phyloP scores from a whole-genome alignment of 2,113 vertebrate species.

The Rhegmatorhina hoffmannsi region DNA sequence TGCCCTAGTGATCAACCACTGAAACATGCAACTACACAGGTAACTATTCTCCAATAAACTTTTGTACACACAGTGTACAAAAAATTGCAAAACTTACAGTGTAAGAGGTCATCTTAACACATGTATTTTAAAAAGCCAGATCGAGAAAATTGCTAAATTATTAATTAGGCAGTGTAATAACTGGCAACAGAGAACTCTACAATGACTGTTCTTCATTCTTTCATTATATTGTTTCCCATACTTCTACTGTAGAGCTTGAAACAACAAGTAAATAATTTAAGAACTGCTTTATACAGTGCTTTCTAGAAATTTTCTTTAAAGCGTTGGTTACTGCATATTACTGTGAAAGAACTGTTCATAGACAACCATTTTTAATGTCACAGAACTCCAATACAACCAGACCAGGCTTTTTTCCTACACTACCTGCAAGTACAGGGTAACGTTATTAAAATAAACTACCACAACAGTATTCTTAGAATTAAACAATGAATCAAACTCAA shows the following conservation, averaged over 20 bases:
- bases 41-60: slow-evolving; percentile 27
- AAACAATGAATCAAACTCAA: not conserved
- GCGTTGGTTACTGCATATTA: not conserved
- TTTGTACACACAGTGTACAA: not conserved
- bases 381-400: not conserved
- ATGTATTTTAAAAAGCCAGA: not conserved
- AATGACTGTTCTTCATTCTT: not conserved
- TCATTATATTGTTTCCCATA: not conserved
- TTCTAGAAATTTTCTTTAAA: not conserved
- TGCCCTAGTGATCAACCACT: slow-evolving; percentile 42
- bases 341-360: not conserved
- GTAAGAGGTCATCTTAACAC: not conserved
- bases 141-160: not conserved
- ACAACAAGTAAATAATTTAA: not conserved
- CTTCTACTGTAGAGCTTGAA: not conserved
- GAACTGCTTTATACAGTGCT: not conserved
- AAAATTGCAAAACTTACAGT: not conserved
- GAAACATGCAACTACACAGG: slow-evolving; percentile 45
- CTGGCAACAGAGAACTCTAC: not conserved
- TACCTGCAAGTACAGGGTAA: not conserved
- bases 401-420: not conserved
- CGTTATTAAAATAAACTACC: not conserved
- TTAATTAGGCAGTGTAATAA: not conserved
- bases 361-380: not conserved
- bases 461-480: not conserved